Evolutionary conservation across 2,113 vertebrate species (phyloP), one percentile per base, ranked within the genome.

Genomic region (Lophochroa leadbeateri): DNA sequence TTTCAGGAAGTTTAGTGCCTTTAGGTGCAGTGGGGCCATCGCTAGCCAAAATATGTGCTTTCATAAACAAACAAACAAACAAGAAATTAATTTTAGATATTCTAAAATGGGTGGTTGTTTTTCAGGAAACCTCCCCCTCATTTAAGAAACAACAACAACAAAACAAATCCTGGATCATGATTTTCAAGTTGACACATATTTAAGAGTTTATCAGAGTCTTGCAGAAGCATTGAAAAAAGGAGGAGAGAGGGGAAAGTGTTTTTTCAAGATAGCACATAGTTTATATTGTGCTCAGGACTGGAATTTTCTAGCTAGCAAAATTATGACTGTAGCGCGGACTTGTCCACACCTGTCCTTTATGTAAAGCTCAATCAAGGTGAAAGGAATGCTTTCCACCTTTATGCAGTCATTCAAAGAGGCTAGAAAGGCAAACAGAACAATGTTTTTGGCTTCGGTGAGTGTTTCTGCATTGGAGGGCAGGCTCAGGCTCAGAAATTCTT

Each of bases 321-420:
- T 64, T 84, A 68, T 55, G 96, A 91, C 74, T 76, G 92, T 82
- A 90, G 85, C 71, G 28, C 50, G 67, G 92, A 67, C 95, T 96
- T 95, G 96, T 93, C 96, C 46, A 41, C 37, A 58, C 96, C 87
- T 94, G 92, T 82, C 92, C 87, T 47, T 89, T 87, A 49, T 43
- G 71, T 46, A 71, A 88, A 87, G 94, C 88, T 52, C 80, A 55
- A 94, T 93, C 85, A 91, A 96, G 87, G 90, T 84, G 75, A 93
- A 93, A 91, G 93, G 90, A 97, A 95, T 97, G 94, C 91, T 97
- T 96, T 96, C 87, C 67, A 94, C 88, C 82, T 82, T 95, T 61
- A 35, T 85, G 67, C 28, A 31, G 69, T 57, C 11, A 13, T 70
- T 70, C 82, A 89, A 76, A 90, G 84, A 89, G 78, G 21, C 82